These are phyloP conservation scores for Andrena cerasifolii DNA, from an alignment of 1,140 invertebrate genomes.

Conservation along the genomic window DNA sequence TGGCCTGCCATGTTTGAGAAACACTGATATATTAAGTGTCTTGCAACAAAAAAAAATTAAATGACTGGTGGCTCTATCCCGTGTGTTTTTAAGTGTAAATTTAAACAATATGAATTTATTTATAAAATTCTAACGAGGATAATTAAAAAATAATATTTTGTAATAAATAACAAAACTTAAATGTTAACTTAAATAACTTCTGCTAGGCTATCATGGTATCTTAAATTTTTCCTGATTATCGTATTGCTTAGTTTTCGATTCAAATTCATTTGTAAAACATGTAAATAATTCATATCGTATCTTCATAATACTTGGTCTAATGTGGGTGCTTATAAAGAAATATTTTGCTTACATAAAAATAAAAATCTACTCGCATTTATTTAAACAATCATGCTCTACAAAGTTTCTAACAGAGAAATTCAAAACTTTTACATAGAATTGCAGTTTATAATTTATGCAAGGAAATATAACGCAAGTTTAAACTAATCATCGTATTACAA, in stretches of 20 bases:
- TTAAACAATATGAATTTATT: constrained; percentile 28
- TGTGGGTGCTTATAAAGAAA: constrained; percentile 15
- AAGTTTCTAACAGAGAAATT: not conserved
- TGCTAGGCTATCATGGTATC: constrained; percentile 8
- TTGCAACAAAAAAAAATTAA: constrained; percentile 53
- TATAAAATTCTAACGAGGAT: constrained; percentile 29
- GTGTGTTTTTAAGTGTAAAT: no score
- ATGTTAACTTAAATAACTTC: constrained; percentile 4
- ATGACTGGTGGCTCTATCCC: constrained; percentile 75
- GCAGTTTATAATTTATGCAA: not conserved
- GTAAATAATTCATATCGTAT: not conserved
- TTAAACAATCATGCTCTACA: no score
- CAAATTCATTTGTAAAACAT: not conserved
- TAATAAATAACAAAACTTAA: not conserved
- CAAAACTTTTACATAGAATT: not conserved
- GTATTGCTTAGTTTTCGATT: not conserved
- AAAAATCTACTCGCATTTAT: not conserved
- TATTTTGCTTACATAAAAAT: constrained; percentile 2
- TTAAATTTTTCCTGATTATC: not conserved
- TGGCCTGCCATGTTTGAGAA: constrained; percentile 77
- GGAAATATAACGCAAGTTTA: not conserved
- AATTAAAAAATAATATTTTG: not conserved
- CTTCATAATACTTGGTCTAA: not conserved
- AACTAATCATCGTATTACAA: not conserved
- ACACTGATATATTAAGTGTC: constrained; percentile 77